phyloP scores from a whole-genome alignment of 2,113 vertebrate species.

The Petrocephalus microphthalmus region DNA sequence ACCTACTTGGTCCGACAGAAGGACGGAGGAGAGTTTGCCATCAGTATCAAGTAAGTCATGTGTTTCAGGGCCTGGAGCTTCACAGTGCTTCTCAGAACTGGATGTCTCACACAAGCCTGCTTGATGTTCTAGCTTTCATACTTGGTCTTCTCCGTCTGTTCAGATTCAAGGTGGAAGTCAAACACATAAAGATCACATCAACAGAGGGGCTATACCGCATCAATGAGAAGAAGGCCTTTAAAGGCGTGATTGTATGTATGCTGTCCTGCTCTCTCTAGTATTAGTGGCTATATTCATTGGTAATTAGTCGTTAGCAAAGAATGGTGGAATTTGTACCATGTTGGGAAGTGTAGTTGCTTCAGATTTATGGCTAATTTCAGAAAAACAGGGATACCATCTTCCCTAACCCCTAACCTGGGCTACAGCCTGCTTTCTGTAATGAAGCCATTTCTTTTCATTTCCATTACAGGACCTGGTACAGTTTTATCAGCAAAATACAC shows the following conservation, averaged over 20 bases:
- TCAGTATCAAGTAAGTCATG: constrained; percentile 81
- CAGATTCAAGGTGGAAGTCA: constrained; percentile 79
- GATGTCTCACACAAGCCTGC: neutral
- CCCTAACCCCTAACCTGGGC: neutral
- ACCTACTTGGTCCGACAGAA: constrained; percentile 86
- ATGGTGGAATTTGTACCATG: neutral
- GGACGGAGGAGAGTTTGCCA: constrained; percentile 78
- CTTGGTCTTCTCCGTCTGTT: neutral
- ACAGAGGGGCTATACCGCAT: constrained; percentile 77
- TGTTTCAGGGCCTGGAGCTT: neutral
- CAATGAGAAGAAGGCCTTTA: constrained; percentile 88
- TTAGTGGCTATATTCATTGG: neutral
- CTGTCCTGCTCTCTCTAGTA: neutral
- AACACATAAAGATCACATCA: constrained; percentile 83
- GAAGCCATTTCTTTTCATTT: neutral
- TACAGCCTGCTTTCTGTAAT: neutral
- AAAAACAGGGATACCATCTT: neutral
- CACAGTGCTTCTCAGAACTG: neutral
- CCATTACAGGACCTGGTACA: constrained; percentile 73
- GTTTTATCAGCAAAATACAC: constrained; percentile 78
- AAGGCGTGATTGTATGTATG: constrained; percentile 68
- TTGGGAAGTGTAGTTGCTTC: neutral
- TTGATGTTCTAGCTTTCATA: neutral
- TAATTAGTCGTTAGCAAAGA: neutral
- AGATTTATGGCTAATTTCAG: neutral